These are phyloP conservation scores for Paradisaea rubra DNA, from an alignment of 2,113 vertebrate species.

Conservation along the genomic window DNA sequence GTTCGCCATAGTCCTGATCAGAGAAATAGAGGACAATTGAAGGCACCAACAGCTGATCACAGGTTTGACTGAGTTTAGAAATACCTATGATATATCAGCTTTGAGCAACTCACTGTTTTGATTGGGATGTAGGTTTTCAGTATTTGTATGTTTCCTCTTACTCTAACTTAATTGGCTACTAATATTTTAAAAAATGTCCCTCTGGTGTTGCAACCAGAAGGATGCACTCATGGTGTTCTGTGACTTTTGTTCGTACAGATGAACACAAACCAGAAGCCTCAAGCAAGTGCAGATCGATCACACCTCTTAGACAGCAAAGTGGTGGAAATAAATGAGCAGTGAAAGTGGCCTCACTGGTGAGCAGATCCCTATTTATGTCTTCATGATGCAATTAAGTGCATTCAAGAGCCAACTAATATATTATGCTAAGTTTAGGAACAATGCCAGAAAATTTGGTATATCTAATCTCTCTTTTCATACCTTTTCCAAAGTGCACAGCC, in stretches of 20 bases:
- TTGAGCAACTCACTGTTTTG: not conserved
- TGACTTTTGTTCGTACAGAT: accelerated
- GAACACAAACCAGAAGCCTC: not conserved
- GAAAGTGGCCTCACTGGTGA: not conserved
- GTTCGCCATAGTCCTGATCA: not conserved
- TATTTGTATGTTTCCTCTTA: not conserved
- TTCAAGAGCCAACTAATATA: not conserved
- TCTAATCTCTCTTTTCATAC: not conserved
- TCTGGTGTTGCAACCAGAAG: not conserved
- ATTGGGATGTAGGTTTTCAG: not conserved
- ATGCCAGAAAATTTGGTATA: not conserved
- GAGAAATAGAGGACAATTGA: not conserved
- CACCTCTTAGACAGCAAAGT: not conserved
- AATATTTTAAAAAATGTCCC: not conserved
- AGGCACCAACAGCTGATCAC: not conserved
- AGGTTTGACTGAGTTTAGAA: not conserved
- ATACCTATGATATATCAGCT: not conserved
- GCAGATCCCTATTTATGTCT: not conserved
- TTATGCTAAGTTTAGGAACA: not conserved
- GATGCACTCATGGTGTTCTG: not conserved
- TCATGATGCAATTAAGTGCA: not conserved
- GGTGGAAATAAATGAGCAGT: not conserved
- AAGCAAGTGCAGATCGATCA: not conserved
- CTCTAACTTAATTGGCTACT: not conserved
- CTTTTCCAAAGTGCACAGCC: not conserved